Evolutionary conservation across 1,140 invertebrate genomes (phyloP), one percentile per base, ranked within the genome.

Genomic region (Euura saliciscinereae): DNA sequence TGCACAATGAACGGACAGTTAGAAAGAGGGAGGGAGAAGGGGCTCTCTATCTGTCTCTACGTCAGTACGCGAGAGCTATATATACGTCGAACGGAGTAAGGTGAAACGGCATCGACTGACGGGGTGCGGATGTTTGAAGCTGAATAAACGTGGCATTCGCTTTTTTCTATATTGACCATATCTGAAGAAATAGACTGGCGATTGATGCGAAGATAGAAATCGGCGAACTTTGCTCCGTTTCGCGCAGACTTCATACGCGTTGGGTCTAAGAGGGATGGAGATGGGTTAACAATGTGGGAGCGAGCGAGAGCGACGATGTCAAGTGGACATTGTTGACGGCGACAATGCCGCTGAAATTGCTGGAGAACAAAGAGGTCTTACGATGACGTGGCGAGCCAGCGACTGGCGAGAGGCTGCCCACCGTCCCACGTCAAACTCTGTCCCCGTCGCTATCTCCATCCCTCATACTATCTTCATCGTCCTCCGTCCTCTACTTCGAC

Each of bases 271-370:
- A 28, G 51, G 51, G 51, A 59, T 28, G 71, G 67, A 77, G 79
- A 75, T 75, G 79, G 74, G 76, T 79, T 80, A 82, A 86, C 82
- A 85, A 85, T 85, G 80, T 73, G 79, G 74, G 28, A 28, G 70
- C 11, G 78, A 87, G 81, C 76, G 83, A 86, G 84, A 86, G 76
- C 78, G 84, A 81, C 81, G 84, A 87, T 87, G 85, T 87, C 86
- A 87, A 87, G 86, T 87, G 85, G 85, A 87, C 85, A 87, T 87
- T 87, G 86, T 87, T 87, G 86, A 87, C 82, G 85, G 84, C 84
- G 85, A 87, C 86, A 87, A 87, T 87, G 85, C 85, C 82, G 84
- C 85, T 87, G 85, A 85, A 87, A 87, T 87, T 87, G 84, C 84
- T 83, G 82, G 85, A 86, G 85, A 86, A 87, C 86, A 87, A 87